Evolutionary conservation across 2,797 vertebrate species (phyloP).

Genomic region (Myoxocephalus aenaeus): DNA sequence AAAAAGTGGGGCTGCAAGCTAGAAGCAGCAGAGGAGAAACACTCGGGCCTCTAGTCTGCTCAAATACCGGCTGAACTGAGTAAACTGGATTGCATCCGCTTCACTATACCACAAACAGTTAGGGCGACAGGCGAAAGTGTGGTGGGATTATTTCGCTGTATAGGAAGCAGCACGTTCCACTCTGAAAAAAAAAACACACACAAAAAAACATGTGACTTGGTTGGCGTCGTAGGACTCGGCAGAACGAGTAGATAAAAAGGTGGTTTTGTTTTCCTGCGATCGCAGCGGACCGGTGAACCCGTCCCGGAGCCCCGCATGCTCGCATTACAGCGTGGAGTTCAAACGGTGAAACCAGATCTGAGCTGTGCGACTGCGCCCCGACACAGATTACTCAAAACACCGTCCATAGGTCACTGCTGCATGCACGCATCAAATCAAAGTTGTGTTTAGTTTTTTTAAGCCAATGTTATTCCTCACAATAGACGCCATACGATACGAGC

Average conservation of each 20-base stretch:
- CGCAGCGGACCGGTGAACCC: slow-evolving; percentile 3
- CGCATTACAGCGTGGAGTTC: slow-evolving; percentile 10
- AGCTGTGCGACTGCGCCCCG: neutral
- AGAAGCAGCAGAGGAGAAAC: neutral
- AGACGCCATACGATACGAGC: neutral
- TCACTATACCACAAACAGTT: neutral
- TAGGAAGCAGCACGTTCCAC: slow-evolving; percentile 18
- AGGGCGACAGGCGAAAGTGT: slow-evolving; percentile 3
- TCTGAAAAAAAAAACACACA: neutral
- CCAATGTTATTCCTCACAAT: neutral
- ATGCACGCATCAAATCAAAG: neutral
- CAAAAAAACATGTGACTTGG: neutral
- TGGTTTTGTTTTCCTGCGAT: slow-evolving; percentile 18
- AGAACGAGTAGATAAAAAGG: slow-evolving; percentile 8
- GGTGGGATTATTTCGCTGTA: slow-evolving; percentile 10
- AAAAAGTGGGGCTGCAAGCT: slow-evolving; percentile 21
- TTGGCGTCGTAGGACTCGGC: slow-evolving; percentile 22
- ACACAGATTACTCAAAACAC: slow-evolving; percentile 1
- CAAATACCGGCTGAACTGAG: slow-evolving; percentile 19
- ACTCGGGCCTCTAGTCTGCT: neutral
- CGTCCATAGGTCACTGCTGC: neutral
- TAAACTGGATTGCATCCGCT: slow-evolving; percentile 28
- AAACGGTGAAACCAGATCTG: slow-evolving; percentile 21
- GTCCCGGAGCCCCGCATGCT: slow-evolving; percentile 7
- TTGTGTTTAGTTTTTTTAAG: neutral